A percentile compares a stretch with the other conserved stretches of the same genome.
These are phyloP conservation scores for Toxotes lorentzi DNA, from an alignment of 2,797 vertebrate species.

Conservation along the genomic window DNA sequence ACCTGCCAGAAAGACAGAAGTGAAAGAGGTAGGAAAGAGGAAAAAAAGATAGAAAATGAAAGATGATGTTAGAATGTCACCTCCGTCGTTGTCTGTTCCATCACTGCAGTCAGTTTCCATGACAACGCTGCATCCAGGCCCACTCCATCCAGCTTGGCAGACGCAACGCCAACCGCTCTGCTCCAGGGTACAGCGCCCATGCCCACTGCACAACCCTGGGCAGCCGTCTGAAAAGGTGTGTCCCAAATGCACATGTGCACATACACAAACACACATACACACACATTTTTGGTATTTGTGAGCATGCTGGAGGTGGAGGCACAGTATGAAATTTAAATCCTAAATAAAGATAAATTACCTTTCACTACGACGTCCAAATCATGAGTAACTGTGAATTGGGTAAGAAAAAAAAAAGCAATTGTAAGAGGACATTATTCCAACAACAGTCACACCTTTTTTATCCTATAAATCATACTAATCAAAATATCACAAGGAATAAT, in stretches of 20 bases:
- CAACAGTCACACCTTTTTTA: conserved; percentile 30
- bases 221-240: conserved; percentile 89
- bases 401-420: conserved; percentile 25
- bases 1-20: conserved; percentile 54
- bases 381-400: conserved; percentile 75
- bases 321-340: conserved; percentile 13
- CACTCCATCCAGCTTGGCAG: conserved; percentile 98
- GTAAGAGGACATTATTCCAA: conserved; percentile 39
- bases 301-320: conserved; percentile 4
- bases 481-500: conserved; percentile 64
- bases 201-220: conserved; percentile 96
- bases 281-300: conserved; percentile 24
- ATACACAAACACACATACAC: not conserved
- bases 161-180: conserved; percentile 98
- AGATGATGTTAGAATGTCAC: conserved; percentile 85
- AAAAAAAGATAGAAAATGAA: conserved; percentile 74
- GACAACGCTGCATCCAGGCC: conserved; percentile 94
- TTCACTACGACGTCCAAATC: conserved; percentile 82
- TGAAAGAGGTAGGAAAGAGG: conserved; percentile 55
- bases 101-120: conserved; percentile 99
- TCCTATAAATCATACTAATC: conserved; percentile 49
- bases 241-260: conserved; percentile 16
- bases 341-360: conserved; percentile 71
- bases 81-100: conserved; percentile 97
- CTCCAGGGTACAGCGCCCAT: conserved; percentile 96